phyloP scores from a whole-genome alignment of 2,888 invertebrate genomes.

The Troglohyphantes excavatus region DNA sequence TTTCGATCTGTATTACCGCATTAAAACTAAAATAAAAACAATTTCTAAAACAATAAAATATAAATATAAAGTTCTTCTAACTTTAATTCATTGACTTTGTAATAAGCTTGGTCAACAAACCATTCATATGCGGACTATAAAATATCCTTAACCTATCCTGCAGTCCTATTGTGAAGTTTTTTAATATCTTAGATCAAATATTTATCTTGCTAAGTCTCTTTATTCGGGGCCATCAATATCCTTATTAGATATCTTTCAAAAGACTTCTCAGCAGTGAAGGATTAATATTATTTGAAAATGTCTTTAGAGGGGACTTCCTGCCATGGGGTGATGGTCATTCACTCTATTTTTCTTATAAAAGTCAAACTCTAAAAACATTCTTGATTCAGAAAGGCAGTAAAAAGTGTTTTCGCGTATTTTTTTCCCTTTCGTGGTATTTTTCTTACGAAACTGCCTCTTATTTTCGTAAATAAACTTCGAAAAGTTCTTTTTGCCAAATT shows the following conservation, averaged over 20 bases:
- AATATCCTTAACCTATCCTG: too few species aligned
- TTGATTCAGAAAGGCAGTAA: not conserved
- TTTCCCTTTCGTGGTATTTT: not conserved
- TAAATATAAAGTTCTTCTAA: too few species aligned
- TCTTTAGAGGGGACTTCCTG: not conserved
- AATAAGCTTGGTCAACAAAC: too few species aligned
- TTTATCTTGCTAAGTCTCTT: not conserved
- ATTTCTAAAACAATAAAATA: too few species aligned
- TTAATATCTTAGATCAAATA: too few species aligned
- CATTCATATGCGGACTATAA: too few species aligned
- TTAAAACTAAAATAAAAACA: too few species aligned
- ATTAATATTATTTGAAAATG: not conserved
- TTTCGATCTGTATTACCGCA: too few species aligned
- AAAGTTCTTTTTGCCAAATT: too few species aligned
- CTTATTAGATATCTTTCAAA: not conserved
- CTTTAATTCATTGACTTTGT: too few species aligned
- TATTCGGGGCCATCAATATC: not conserved
- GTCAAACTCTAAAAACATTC: not conserved
- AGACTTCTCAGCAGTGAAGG: not conserved
- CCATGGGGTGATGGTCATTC: not conserved
- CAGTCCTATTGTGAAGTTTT: too few species aligned
- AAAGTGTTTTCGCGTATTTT: not conserved
- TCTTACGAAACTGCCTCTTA: not conserved
- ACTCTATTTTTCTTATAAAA: not conserved
- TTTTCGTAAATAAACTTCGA: not conserved